phyloP scores from a whole-genome alignment of 2,797 vertebrate genomes.

The Neopelma chrysocephalum region DNA sequence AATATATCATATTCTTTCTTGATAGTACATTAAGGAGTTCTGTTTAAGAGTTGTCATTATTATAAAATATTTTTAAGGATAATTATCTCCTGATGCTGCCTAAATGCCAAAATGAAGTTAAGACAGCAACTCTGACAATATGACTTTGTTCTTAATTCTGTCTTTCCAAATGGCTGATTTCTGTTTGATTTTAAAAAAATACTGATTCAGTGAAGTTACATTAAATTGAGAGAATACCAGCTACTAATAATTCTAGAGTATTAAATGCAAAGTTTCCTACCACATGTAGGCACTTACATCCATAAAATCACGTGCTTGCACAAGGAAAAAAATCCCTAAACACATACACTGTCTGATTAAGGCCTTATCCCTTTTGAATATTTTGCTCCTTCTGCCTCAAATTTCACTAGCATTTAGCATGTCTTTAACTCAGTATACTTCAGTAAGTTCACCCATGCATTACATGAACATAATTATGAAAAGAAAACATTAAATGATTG shows the following conservation, averaged over 20 bases:
- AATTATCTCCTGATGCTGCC: not conserved
- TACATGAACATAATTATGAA: not conserved
- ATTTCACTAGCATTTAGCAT: not conserved
- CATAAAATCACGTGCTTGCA: not conserved
- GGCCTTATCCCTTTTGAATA: not conserved
- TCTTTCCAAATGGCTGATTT: not conserved
- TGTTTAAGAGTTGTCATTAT: not conserved
- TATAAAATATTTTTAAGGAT: not conserved
- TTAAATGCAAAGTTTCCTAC: not conserved
- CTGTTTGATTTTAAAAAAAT: not conserved
- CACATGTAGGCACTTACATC: not conserved
- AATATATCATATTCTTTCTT: not conserved
- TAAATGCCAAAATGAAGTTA: not conserved
- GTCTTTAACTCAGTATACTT: not conserved
- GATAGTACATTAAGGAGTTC: not conserved
- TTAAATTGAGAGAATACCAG: not conserved
- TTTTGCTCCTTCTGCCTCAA: not conserved
- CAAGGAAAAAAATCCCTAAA: not conserved
- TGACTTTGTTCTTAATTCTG: not conserved
- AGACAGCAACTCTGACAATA: not conserved
- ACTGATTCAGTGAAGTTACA: not conserved
- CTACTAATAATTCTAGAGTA: not conserved
- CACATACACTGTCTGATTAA: not conserved
- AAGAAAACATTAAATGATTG: not conserved
- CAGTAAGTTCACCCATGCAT: not conserved